Conservation (phyloP, 2,888 invertebrate genomes). For the Lochmaea capreae region DNA sequence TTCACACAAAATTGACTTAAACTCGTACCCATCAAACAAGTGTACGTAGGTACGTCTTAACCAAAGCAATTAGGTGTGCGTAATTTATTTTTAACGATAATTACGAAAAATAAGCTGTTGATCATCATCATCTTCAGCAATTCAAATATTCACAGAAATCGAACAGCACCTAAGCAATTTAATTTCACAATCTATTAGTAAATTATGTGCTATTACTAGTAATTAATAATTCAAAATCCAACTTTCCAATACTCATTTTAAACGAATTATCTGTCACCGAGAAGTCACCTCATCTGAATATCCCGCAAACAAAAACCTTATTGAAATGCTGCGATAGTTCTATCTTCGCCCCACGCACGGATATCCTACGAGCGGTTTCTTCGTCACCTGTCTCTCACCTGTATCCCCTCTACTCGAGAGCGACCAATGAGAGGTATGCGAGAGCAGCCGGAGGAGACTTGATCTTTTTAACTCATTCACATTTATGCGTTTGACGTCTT, state of each 20-base stretch:
- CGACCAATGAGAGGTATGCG: constrained; percentile 54
- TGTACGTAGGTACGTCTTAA: not conserved
- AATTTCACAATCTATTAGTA: constrained; percentile 35
- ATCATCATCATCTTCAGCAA: not conserved
- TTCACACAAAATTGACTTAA: too few relatives aligned
- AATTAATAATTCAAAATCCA: constrained; percentile 44
- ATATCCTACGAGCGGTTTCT: not conserved
- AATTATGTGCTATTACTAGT: constrained; percentile 24
- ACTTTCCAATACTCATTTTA: constrained; percentile 42
- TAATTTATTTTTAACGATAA: not conserved
- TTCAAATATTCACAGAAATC: not conserved
- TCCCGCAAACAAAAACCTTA: constrained; percentile 37
- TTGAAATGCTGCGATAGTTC: constrained; percentile 29
- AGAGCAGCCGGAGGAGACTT: constrained; percentile 55
- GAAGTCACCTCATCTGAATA: constrained; percentile 39
- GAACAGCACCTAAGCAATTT: not conserved
- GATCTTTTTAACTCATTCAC: constrained; percentile 56
- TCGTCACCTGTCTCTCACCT: constrained; percentile 57
- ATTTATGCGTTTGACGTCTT: constrained; percentile 50
- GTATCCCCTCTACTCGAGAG: constrained; percentile 57
- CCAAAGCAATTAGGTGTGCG: not conserved
- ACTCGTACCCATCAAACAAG: not conserved
- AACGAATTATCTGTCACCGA: constrained; percentile 21
- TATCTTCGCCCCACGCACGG: constrained; percentile 19
- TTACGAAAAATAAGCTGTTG: not conserved